phyloP scores from a whole-genome alignment of 2,113 vertebrate species.

The Noctilio leporinus region DNA sequence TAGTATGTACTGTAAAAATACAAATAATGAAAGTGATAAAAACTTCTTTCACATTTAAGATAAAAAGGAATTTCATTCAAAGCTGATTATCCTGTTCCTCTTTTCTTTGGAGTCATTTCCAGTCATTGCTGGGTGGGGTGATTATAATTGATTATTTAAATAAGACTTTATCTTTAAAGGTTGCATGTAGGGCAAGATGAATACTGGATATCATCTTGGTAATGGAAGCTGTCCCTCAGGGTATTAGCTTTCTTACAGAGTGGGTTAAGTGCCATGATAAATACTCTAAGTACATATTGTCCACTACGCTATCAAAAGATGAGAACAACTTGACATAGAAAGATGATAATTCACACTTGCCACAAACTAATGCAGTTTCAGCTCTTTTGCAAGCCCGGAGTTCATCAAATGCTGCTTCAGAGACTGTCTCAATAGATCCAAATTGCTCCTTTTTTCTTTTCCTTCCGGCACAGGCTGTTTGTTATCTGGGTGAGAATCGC shows the following conservation, averaged over 20 bases:
- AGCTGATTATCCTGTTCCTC: neutral
- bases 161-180: slow-evolving; percentile 51
- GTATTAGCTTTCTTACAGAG: slow-evolving; percentile 32
- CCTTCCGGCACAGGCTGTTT: neutral
- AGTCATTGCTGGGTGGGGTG: slow-evolving; percentile 43
- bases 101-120: slow-evolving; percentile 58
- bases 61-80: neutral
- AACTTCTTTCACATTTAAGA: neutral
- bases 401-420: neutral
- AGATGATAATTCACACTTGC: slow-evolving; percentile 39
- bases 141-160: slow-evolving; percentile 65
- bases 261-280: slow-evolving; percentile 55
- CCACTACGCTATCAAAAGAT: slow-evolving; percentile 21
- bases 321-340: slow-evolving; percentile 47
- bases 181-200: slow-evolving; percentile 59
- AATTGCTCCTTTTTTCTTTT: neutral
- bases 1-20: neutral
- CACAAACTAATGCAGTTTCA: slow-evolving; percentile 31
- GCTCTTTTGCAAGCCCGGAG: neutral
- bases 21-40: neutral
- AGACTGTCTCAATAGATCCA: neutral
- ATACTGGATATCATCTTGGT: slow-evolving; percentile 55
- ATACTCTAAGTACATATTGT: slow-evolving; percentile 19
- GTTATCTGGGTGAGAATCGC: neutral
- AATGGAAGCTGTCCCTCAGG: slow-evolving; percentile 59